A percentile compares a stretch with the other conserved stretches of the same genome.
Evolutionary conservation across 2,888 invertebrate genomes (phyloP).

Genomic region (Strigamia crassipes): DNA sequence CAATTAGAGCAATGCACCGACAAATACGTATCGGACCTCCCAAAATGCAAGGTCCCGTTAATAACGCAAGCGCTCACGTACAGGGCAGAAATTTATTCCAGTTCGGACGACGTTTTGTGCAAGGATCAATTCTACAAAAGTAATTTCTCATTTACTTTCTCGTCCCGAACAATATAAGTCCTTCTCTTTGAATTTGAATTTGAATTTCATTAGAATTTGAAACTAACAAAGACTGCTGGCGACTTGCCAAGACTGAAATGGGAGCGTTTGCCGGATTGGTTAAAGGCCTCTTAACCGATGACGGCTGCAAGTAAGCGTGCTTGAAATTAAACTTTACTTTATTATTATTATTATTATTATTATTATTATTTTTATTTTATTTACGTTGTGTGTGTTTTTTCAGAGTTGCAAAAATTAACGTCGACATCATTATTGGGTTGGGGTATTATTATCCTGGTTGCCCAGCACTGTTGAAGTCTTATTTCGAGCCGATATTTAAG

Average conservation of each 20-base stretch:
- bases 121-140: not conserved
- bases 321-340: too few relatives aligned
- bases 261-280: not conserved
- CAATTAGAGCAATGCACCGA: not conserved
- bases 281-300: not conserved
- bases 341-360: too few relatives aligned
- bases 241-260: not conserved
- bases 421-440: not conserved
- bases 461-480: not conserved
- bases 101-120: not conserved
- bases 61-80: not conserved
- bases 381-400: not conserved
- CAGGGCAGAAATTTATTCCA: not conserved
- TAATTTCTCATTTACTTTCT: not conserved
- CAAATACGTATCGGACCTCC: not conserved
- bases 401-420: not conserved
- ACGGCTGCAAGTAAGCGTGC: conserved; percentile 7
- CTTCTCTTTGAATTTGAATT: too few relatives aligned
- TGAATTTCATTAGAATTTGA: not conserved
- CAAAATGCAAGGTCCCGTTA: not conserved
- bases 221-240: not conserved
- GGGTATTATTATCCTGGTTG: not conserved
- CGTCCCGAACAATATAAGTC: too few relatives aligned
- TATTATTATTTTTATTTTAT: not conserved
- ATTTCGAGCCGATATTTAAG: not conserved